Conservation (phyloP, 1,140 invertebrate genomes). For the Macrosteles quadrilineatus region DNA sequence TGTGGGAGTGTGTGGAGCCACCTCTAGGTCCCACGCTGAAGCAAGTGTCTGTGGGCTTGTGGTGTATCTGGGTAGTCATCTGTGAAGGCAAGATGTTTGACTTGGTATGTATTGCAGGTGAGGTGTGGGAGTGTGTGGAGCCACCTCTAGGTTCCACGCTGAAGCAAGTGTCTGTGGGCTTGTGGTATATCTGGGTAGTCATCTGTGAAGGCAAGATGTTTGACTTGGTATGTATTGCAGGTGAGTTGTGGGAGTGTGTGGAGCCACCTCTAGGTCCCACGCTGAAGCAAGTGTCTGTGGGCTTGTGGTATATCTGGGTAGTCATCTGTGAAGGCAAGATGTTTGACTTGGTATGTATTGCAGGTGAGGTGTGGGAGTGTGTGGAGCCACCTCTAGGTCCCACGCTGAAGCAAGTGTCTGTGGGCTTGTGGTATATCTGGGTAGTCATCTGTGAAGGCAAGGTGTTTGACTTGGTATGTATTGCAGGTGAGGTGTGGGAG, state of each 20-base stretch:
- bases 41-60: slow-evolving; percentile 70
- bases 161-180: slow-evolving; percentile 73
- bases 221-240: too few relatives aligned
- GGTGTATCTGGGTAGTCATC: slow-evolving; percentile 73
- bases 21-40: slow-evolving; percentile 68
- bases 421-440: slow-evolving; percentile 71
- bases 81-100: slow-evolving; percentile 63
- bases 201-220: slow-evolving; percentile 63
- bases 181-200: slow-evolving; percentile 70
- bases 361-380: slow-evolving; percentile 60
- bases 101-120: too few relatives aligned
- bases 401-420: slow-evolving; percentile 75
- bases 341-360: too few relatives aligned
- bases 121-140: slow-evolving; percentile 63
- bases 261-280: slow-evolving; percentile 65
- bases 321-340: slow-evolving; percentile 63
- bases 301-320: slow-evolving; percentile 70
- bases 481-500: slow-evolving; percentile 60
- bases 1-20: slow-evolving; percentile 65
- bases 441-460: slow-evolving; percentile 62
- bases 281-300: slow-evolving; percentile 76
- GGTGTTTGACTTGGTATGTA: slow-evolving; percentile 67
- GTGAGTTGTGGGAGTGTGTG: slow-evolving; percentile 61
- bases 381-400: slow-evolving; percentile 65
- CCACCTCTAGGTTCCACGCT: slow-evolving; percentile 66